These are phyloP conservation scores for Frieseomelitta varia DNA, from an alignment of 1,140 invertebrate species.

Conservation along the genomic window DNA sequence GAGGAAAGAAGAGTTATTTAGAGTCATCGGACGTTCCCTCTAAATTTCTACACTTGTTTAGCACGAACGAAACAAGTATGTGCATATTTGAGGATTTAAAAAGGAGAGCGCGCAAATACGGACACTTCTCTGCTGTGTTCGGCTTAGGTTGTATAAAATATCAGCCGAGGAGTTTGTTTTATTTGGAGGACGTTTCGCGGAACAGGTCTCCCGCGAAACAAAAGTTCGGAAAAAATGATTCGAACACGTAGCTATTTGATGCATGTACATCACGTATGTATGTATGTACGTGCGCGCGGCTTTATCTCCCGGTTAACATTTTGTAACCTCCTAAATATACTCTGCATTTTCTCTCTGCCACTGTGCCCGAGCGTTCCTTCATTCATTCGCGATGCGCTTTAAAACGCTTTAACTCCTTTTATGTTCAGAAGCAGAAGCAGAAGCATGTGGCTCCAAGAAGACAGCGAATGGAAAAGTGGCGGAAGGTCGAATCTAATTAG, in stretches of 20 bases:
- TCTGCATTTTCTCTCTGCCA: neutral
- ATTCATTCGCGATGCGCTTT: conserved; percentile 30
- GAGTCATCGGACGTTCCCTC: neutral
- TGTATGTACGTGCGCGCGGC: neutral
- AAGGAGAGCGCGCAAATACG: too few species aligned
- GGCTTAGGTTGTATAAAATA: too few species aligned
- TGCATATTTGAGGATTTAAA: neutral
- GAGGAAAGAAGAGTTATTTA: conserved; percentile 5
- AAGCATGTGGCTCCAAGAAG: neutral
- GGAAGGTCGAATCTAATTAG: conserved; percentile 49
- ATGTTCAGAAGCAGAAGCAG: too few species aligned
- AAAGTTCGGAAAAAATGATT: neutral
- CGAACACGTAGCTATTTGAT: neutral
- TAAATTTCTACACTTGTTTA: neutral
- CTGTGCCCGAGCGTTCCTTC: neutral
- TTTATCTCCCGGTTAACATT: neutral
- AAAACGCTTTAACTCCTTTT: conserved; percentile 37
- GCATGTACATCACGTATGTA: neutral
- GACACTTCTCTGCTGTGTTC: too few species aligned
- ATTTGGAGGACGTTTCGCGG: neutral
- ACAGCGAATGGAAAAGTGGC: neutral
- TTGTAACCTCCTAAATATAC: neutral
- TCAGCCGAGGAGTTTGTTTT: neutral
- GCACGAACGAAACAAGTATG: neutral
- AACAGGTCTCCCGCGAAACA: neutral